Conservation (phyloP, 2,888 invertebrate genomes). For the Mongoloraphidia duomilia region DNA sequence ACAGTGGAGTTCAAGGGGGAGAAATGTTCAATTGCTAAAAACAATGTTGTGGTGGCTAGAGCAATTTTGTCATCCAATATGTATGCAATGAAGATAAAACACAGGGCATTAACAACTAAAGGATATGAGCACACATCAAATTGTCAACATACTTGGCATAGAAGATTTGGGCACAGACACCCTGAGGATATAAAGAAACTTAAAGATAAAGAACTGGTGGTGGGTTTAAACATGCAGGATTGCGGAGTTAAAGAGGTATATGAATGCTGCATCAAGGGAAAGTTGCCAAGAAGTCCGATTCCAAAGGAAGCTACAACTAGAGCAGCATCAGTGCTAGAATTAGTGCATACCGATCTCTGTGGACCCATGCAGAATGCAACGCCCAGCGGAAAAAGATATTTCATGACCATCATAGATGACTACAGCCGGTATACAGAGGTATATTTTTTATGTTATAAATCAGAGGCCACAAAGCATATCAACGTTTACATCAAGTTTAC, state of each 20-base stretch:
- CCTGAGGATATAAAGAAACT: too few relatives aligned
- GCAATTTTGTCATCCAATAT: too few relatives aligned
- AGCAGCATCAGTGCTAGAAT: conserved; percentile 9
- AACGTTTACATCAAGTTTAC: too few relatives aligned
- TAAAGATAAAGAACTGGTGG: not conserved
- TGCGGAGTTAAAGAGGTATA: conserved; percentile 13
- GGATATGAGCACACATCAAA: too few relatives aligned
- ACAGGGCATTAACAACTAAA: too few relatives aligned
- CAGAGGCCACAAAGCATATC: too few relatives aligned
- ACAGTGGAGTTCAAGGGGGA: too few relatives aligned
- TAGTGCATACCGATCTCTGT: conserved; percentile 17
- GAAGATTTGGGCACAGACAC: too few relatives aligned
- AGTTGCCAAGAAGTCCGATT: conserved; percentile 14
- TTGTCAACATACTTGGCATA: too few relatives aligned
- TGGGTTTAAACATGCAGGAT: conserved; percentile 12
- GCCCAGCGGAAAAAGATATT: conserved; percentile 13
- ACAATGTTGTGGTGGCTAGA: too few relatives aligned
- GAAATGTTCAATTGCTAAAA: too few relatives aligned
- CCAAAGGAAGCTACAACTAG: conserved; percentile 11
- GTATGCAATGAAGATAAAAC: too few relatives aligned
- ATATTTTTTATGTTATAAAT: not conserved
- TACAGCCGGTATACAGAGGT: not conserved
- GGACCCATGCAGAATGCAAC: conserved; percentile 16
- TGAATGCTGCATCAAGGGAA: conserved; percentile 16
- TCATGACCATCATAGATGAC: conserved; percentile 3